These are phyloP conservation scores for Calameuta idolon DNA, from an alignment of 2,888 invertebrate genomes.

Conservation along the genomic window DNA sequence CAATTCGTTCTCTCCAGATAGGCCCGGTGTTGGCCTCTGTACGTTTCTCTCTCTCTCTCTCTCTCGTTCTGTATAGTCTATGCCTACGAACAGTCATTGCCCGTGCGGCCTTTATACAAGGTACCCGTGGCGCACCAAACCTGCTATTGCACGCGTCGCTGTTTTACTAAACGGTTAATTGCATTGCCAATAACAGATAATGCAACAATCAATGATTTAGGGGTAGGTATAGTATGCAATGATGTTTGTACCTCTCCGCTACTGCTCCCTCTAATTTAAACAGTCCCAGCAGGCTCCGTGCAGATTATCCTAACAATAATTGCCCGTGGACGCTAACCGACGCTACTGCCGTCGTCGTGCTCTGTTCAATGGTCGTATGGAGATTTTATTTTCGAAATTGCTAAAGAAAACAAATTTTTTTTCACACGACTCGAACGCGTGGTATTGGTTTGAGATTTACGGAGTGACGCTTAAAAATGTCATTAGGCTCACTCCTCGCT, in stretches of 20 bases:
- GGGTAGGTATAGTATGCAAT: conserved; percentile 42
- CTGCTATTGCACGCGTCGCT: conserved; percentile 26
- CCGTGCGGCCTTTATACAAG: conserved; percentile 19
- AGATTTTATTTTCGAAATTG: too few relatives aligned
- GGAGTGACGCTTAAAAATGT: too few relatives aligned
- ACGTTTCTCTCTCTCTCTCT: conserved; percentile 19
- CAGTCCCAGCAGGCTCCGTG: conserved; percentile 59
- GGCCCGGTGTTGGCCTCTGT: neutral
- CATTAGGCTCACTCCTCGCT: too few relatives aligned
- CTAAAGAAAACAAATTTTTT: too few relatives aligned
- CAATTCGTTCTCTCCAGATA: conserved; percentile 36
- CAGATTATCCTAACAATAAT: conserved; percentile 62
- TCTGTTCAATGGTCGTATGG: too few relatives aligned
- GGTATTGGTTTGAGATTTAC: too few relatives aligned
- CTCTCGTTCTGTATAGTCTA: conserved; percentile 7
- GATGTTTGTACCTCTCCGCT: conserved; percentile 48
- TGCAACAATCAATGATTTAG: conserved; percentile 66
- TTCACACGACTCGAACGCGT: too few relatives aligned
- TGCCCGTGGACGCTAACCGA: too few relatives aligned
- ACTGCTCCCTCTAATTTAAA: conserved; percentile 56
- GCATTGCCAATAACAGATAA: conserved; percentile 67
- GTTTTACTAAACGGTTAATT: conserved; percentile 66
- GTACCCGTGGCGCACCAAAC: conserved; percentile 4
- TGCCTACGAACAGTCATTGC: conserved; percentile 10
- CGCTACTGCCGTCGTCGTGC: too few relatives aligned